Evolutionary conservation across 2,888 invertebrate species (phyloP).

Genomic region (Synanthedon vespiformis): DNA sequence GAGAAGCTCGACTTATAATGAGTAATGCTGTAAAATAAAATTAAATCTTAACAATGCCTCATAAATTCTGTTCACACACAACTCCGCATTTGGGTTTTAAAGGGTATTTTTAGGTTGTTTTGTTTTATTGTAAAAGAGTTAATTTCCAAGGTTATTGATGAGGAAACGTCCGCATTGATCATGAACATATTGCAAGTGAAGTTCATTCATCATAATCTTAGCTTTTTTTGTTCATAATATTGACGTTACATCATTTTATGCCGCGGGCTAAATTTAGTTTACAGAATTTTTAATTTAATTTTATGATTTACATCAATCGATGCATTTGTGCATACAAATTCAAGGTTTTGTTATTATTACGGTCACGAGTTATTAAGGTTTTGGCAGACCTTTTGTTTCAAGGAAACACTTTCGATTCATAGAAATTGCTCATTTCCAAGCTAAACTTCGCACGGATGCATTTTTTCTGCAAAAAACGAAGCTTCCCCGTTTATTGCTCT

Average conservation of each 20-base stretch:
- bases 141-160: slow-evolving; percentile 18
- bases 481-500: too few species aligned
- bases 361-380: too few species aligned
- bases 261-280: not conserved
- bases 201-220: slow-evolving; percentile 20
- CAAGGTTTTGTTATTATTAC: too few species aligned
- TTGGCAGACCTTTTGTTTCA: too few species aligned
- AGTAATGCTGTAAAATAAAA: slow-evolving; percentile 1
- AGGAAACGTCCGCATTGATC: slow-evolving; percentile 18
- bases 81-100: not conserved
- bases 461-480: too few species aligned
- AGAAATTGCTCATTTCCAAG: too few species aligned
- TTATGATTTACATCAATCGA: not conserved
- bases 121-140: not conserved
- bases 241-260: not conserved
- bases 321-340: too few species aligned
- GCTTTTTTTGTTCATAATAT: slow-evolving; percentile 6
- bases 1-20: slow-evolving; percentile 4
- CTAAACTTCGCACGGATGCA: too few species aligned
- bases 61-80: slow-evolving; percentile 9
- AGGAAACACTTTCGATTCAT: too few species aligned
- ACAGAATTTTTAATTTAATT: not conserved
- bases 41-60: slow-evolving; percentile 14
- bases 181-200: slow-evolving; percentile 21
- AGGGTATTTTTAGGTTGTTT: not conserved